Percentiles rank a stretch among this genome's conserved stretches.
These are phyloP conservation scores for Phyllotreta striolata DNA, from an alignment of 2,888 invertebrate species.

Conservation along the genomic window DNA sequence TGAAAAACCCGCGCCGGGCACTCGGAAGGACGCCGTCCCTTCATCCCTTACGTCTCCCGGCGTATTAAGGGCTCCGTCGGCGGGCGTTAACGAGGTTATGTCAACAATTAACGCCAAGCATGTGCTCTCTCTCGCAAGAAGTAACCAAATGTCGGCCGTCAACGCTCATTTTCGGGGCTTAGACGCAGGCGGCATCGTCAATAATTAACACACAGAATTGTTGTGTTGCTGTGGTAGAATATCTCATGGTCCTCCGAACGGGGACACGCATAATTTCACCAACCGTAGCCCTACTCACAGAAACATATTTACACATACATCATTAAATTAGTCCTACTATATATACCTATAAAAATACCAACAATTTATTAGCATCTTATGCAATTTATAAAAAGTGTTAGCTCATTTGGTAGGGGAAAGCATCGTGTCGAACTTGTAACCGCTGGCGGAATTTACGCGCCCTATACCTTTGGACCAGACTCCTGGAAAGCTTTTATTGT, in stretches of 20 bases:
- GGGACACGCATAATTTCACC: no score
- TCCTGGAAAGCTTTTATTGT: slow-evolving; percentile 42
- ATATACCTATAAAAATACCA: no score
- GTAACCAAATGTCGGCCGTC: slow-evolving; percentile 54
- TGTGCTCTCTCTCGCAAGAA: slow-evolving; percentile 51
- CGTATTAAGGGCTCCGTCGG: slow-evolving; percentile 45
- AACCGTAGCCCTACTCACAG: no score
- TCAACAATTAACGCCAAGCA: slow-evolving; percentile 55
- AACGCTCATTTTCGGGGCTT: slow-evolving; percentile 48
- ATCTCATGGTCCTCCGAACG: no score
- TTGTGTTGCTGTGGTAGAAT: slow-evolving; percentile 29
- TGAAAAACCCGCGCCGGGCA: slow-evolving; percentile 31
- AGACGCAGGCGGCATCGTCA: slow-evolving; percentile 45
- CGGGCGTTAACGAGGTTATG: slow-evolving; percentile 54
- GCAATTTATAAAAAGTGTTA: no score
- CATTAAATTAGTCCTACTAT: no score
- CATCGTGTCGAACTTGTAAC: no score
- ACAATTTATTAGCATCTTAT: no score
- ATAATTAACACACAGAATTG: slow-evolving; percentile 51
- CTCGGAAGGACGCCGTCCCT: slow-evolving; percentile 24
- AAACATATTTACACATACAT: no score
- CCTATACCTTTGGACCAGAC: slow-evolving; percentile 34
- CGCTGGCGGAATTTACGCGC: slow-evolving; percentile 5
- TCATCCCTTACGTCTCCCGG: slow-evolving; percentile 43
- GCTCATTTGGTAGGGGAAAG: no score